These are phyloP conservation scores for Thaumetopoea pityocampa DNA, from an alignment of 1,140 invertebrate species.

Conservation along the genomic window DNA sequence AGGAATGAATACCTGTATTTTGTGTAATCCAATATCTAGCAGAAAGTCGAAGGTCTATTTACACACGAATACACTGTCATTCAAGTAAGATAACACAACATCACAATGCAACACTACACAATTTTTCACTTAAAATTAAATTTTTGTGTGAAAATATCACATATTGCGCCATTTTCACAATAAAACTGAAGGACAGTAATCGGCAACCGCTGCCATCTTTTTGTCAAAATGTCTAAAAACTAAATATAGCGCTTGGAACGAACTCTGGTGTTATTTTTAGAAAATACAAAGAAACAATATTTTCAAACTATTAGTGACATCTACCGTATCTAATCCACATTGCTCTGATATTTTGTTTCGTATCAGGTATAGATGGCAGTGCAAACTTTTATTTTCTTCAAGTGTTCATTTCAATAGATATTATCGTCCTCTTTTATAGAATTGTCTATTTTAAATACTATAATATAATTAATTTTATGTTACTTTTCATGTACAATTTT, in stretches of 20 bases:
- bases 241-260: slow-evolving; percentile 72
- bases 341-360: too few species aligned
- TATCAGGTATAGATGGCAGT: slow-evolving; percentile 1
- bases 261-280: slow-evolving; percentile 76
- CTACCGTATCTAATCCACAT: too few species aligned
- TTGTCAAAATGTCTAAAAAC: slow-evolving; percentile 75
- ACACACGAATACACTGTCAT: slow-evolving; percentile 69
- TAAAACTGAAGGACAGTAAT: slow-evolving; percentile 68
- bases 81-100: slow-evolving; percentile 65
- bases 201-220: slow-evolving; percentile 74
- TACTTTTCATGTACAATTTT: too few species aligned
- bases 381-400: too few species aligned
- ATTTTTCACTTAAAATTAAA: slow-evolving; percentile 71
- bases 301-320: slow-evolving; percentile 35
- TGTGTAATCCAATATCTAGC: slow-evolving; percentile 74
- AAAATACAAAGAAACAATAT: slow-evolving; percentile 45
- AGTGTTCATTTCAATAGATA: too few species aligned
- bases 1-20: slow-evolving; percentile 71
- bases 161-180: slow-evolving; percentile 74
- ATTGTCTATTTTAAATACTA: too few species aligned
- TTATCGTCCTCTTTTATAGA: too few species aligned
- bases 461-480: too few species aligned
- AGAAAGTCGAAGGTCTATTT: slow-evolving; percentile 66
- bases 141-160: slow-evolving; percentile 73
- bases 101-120: slow-evolving; percentile 72